Evolutionary conservation across 2,888 invertebrate genomes (phyloP).

Genomic region (Ypsolopha scabrella): DNA sequence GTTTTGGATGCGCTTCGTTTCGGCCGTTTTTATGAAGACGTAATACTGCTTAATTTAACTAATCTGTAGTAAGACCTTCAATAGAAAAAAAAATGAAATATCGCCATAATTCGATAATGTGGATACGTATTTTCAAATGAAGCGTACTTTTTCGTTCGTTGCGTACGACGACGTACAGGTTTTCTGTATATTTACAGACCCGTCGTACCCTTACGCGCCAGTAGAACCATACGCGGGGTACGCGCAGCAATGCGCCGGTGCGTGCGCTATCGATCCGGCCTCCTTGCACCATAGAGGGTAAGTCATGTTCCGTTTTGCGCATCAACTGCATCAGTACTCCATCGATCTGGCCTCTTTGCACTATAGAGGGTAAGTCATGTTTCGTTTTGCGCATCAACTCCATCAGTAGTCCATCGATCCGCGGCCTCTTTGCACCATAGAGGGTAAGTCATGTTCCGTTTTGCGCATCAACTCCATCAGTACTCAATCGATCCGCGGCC

Average conservation of each 20-base stretch:
- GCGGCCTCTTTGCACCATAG: not conserved
- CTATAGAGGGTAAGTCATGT: constrained; percentile 1
- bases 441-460: not conserved
- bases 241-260: constrained; percentile 3
- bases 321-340: not conserved
- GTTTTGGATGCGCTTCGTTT: too few species aligned
- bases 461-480: too few species aligned
- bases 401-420: not conserved
- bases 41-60: too few species aligned
- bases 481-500: not conserved
- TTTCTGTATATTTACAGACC: constrained; percentile 28
- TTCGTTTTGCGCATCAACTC: too few species aligned
- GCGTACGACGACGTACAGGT: too few species aligned
- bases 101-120: too few species aligned
- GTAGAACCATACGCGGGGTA: constrained; percentile 32
- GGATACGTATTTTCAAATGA: too few species aligned
- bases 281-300: not conserved
- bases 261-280: not conserved
- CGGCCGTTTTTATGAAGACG: too few species aligned
- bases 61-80: too few species aligned
- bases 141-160: too few species aligned
- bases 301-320: not conserved
- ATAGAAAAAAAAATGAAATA: too few species aligned
- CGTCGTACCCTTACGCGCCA: constrained; percentile 57
- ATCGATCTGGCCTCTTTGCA: not conserved